These are phyloP conservation scores for Eupithecia inturbata DNA, from an alignment of 2,888 invertebrate genomes.

Conservation along the genomic window DNA sequence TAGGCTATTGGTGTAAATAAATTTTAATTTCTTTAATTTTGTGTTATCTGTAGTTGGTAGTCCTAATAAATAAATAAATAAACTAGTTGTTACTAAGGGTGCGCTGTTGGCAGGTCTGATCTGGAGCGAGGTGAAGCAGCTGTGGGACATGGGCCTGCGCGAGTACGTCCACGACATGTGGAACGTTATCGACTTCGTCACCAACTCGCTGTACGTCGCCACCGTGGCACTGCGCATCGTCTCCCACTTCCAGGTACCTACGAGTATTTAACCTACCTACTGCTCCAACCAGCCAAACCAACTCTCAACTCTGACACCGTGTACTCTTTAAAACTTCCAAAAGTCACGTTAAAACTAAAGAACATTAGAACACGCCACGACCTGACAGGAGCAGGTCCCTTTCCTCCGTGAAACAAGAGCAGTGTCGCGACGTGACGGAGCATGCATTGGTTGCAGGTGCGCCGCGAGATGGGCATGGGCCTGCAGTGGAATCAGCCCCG, in stretches of 20 bases:
- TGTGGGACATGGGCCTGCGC: conserved; percentile 98
- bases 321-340: too few species aligned
- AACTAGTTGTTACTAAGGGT: not conserved
- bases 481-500: conserved; percentile 88
- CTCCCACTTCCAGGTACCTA: conserved; percentile 92
- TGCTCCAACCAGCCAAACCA: too few species aligned
- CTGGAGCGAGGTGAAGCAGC: conserved; percentile 99
- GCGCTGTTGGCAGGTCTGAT: conserved; percentile 88
- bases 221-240: conserved; percentile 97
- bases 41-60: too few species aligned
- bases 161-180: conserved; percentile 99
- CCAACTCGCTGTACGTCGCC: conserved; percentile 98
- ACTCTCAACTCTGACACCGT: too few species aligned
- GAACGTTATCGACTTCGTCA: conserved; percentile 99
- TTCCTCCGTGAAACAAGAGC: too few species aligned
- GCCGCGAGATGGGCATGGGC: conserved; percentile 87
- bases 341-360: too few species aligned
- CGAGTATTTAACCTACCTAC: too few species aligned
- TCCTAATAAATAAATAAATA: too few species aligned
- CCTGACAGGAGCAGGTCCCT: too few species aligned
- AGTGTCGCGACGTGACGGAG: not conserved
- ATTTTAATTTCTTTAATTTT: too few species aligned
- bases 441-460: conserved; percentile 84
- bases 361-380: too few species aligned
- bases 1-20: too few species aligned